Percentiles rank a stretch among this genome's conserved stretches.
phyloP scores from a whole-genome alignment of 2,888 invertebrate genomes.

The Artemia sinica region DNA sequence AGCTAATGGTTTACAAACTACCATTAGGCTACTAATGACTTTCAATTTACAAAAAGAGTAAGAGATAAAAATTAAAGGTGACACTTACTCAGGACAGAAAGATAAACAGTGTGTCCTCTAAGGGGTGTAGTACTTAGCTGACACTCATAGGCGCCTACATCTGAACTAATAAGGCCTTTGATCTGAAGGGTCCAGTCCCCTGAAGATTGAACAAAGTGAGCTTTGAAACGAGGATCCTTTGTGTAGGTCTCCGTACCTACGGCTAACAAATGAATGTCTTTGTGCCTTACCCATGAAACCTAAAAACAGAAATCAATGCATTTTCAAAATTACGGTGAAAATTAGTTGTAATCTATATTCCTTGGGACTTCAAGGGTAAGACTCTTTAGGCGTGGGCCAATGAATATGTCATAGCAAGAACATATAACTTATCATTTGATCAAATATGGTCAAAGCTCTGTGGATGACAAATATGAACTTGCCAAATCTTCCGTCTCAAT shows the following conservation, averaged over 20 bases:
- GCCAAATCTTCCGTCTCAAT: too few species aligned
- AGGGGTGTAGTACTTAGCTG: conserved; percentile 22
- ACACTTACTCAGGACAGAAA: conserved; percentile 20
- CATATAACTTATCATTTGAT: too few species aligned
- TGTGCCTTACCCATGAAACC: conserved; percentile 22
- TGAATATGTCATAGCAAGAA: too few species aligned
- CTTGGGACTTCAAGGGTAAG: too few species aligned
- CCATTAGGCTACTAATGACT: too few species aligned
- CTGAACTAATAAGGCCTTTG: conserved; percentile 21
- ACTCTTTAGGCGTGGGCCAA: too few species aligned
- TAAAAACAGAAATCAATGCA: neutral
- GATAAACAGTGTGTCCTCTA: conserved; percentile 19
- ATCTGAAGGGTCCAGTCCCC: conserved; percentile 22
- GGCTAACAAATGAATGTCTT: conserved; percentile 21
- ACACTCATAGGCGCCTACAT: conserved; percentile 22
- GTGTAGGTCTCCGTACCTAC: conserved; percentile 22
- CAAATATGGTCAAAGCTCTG: too few species aligned
- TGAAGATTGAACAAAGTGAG: conserved; percentile 18
- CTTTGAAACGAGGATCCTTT: conserved; percentile 20
- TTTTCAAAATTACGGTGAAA: too few species aligned
- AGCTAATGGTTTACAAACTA: too few species aligned
- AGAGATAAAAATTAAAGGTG: neutral
- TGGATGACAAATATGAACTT: too few species aligned
- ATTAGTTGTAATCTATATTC: too few species aligned
- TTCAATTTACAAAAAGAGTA: neutral